Conservation (phyloP, 64 coral and sea anemone species). For the Dendrophyllia cribrosa region DNA sequence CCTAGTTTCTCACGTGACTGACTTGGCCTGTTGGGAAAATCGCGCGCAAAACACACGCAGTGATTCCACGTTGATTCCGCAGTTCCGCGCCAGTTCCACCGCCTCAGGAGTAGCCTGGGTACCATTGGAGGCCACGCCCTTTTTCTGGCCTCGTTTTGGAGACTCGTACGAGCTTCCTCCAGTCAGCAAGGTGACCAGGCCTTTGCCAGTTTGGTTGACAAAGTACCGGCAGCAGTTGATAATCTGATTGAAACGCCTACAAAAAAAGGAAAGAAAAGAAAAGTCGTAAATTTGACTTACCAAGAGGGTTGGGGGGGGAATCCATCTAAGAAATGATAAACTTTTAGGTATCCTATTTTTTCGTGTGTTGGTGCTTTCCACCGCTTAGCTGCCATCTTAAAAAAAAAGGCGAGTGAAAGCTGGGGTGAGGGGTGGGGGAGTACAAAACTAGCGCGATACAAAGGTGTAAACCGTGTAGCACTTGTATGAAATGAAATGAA, state of each 20-base stretch:
- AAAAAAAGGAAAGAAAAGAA: not conserved
- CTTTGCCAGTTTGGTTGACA: constrained; percentile 77
- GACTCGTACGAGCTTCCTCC: constrained; percentile 42
- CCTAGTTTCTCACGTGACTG: constrained; percentile 56
- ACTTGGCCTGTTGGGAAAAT: constrained; percentile 61
- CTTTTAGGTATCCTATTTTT: too few species aligned
- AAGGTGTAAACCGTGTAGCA: too few species aligned
- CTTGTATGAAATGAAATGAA: too few species aligned
- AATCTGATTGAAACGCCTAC: constrained; percentile 87
- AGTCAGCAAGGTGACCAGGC: constrained; percentile 82
- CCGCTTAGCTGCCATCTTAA: too few species aligned
- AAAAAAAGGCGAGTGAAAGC: too few species aligned
- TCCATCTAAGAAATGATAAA: too few species aligned
- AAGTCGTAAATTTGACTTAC: not conserved
- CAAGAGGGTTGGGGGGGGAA: not conserved
- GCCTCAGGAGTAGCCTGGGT: constrained; percentile 89
- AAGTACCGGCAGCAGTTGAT: constrained; percentile 87
- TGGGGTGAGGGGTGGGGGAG: too few species aligned
- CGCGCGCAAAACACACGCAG: constrained; percentile 86
- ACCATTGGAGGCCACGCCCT: constrained; percentile 63
- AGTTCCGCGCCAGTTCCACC: constrained; percentile 83
- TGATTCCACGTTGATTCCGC: constrained; percentile 83
- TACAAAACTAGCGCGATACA: too few species aligned
- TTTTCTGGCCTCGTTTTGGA: constrained; percentile 67
- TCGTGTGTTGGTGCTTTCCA: too few species aligned